These are phyloP conservation scores for Timema cristinae DNA, from an alignment of 2,888 invertebrate genomes.

Conservation along the genomic window DNA sequence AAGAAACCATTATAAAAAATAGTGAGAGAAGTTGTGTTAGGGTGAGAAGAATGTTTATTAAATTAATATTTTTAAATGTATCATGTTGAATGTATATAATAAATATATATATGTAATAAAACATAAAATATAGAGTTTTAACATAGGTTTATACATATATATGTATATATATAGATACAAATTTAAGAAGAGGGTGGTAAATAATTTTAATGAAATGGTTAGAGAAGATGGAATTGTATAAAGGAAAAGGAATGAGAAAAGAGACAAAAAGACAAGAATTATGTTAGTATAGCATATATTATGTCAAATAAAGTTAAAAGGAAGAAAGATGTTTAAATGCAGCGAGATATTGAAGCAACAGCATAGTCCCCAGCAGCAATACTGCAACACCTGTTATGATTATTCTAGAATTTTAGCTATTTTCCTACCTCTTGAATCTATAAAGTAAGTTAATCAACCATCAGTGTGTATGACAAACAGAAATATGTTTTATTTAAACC, in stretches of 20 bases:
- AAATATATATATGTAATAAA: background rate
- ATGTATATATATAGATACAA: background rate
- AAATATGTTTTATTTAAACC: no score
- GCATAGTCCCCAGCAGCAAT: background rate
- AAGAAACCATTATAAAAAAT: no score
- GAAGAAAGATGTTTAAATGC: background rate
- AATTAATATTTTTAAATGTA: no score
- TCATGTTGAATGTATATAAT: background rate
- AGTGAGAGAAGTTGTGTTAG: no score
- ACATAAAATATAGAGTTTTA: background rate
- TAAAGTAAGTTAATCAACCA: no score
- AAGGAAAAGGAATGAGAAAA: slow-evolving; percentile 44
- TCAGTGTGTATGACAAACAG: no score
- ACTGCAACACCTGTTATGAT: background rate
- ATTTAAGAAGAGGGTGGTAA: background rate
- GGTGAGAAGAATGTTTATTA: no score
- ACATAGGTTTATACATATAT: background rate
- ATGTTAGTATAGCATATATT: slow-evolving; percentile 8
- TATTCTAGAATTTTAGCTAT: background rate
- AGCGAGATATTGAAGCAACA: slow-evolving; percentile 13
- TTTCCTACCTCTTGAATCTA: no score
- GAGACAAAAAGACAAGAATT: background rate
- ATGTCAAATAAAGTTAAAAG: background rate
- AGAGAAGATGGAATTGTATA: slow-evolving; percentile 37
- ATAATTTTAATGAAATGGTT: background rate